Evolutionary conservation across 2,888 invertebrate species (phyloP).

Genomic region (Anthoptus insignis): DNA sequence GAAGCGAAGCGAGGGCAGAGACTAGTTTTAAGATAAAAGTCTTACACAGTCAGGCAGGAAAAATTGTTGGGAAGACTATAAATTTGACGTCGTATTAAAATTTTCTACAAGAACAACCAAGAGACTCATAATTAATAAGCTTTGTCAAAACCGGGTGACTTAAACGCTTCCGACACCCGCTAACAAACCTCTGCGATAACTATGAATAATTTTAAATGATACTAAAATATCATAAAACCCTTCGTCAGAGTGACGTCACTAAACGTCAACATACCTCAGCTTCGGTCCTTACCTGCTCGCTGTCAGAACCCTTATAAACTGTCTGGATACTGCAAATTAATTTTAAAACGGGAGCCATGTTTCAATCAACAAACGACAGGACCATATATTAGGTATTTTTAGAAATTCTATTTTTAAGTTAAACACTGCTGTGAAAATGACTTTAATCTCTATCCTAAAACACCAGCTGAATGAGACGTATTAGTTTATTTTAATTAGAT

Average conservation of each 20-base stretch:
- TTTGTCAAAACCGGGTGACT: background rate
- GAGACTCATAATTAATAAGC: background rate
- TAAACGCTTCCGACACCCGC: background rate
- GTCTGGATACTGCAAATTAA: slow-evolving; percentile 25
- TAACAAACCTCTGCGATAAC: background rate
- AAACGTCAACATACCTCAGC: slow-evolving; percentile 27
- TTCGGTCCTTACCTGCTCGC: slow-evolving; percentile 4
- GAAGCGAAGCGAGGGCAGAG: too few relatives aligned
- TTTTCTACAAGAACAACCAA: background rate
- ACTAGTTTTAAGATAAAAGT: too few relatives aligned
- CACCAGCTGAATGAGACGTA: too few relatives aligned
- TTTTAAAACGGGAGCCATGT: background rate
- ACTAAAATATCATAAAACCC: slow-evolving; percentile 8
- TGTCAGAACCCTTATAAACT: slow-evolving; percentile 22
- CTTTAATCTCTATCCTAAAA: too few relatives aligned
- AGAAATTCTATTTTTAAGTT: too few relatives aligned
- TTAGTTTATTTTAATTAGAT: too few relatives aligned
- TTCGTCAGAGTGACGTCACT: slow-evolving; percentile 14
- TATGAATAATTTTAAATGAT: slow-evolving; percentile 13
- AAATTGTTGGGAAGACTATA: too few relatives aligned
- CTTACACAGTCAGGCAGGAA: too few relatives aligned
- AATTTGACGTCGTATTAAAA: too few relatives aligned
- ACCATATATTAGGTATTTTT: background rate
- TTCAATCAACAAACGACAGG: background rate
- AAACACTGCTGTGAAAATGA: too few relatives aligned